These are phyloP conservation scores for Euplagia quadripunctaria DNA, from an alignment of 2,888 invertebrate species.

Conservation along the genomic window DNA sequence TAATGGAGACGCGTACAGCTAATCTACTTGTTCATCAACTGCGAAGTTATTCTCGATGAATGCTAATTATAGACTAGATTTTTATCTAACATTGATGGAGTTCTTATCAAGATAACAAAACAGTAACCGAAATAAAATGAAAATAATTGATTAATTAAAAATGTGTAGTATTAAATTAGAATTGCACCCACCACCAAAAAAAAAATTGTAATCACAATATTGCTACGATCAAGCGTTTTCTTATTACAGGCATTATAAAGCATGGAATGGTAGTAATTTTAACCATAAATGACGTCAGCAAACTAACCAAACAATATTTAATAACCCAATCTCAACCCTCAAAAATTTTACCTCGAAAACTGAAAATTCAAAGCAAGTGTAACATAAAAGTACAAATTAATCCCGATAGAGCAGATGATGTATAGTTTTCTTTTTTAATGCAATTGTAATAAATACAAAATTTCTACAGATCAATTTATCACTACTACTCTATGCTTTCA, in stretches of 20 bases:
- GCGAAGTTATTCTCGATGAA: background rate
- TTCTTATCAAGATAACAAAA: constrained; percentile 11
- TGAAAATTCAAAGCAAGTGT: background rate
- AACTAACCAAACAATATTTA: background rate
- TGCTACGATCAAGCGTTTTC: background rate
- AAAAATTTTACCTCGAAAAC: background rate
- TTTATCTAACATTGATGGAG: constrained; percentile 21
- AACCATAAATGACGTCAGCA: background rate
- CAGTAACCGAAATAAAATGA: background rate
- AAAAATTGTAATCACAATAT: constrained; percentile 2
- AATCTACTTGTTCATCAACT: constrained; percentile 25
- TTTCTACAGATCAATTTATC: background rate
- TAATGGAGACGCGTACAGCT: constrained; percentile 23
- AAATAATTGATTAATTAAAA: constrained; percentile 18
- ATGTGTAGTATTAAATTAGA: background rate
- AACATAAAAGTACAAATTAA: too few relatives aligned
- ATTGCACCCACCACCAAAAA: background rate
- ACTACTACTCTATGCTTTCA: background rate
- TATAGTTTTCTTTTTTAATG: background rate
- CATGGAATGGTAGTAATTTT: background rate
- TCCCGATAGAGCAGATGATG: background rate
- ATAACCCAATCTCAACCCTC: background rate
- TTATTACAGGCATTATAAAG: background rate
- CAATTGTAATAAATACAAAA: background rate
- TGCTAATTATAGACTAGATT: constrained; percentile 40